A percentile compares a stretch with the other conserved stretches of the same genome.
phyloP scores from a whole-genome alignment of 2,797 vertebrate genomes.

The Clarias laeviceps region DNA sequence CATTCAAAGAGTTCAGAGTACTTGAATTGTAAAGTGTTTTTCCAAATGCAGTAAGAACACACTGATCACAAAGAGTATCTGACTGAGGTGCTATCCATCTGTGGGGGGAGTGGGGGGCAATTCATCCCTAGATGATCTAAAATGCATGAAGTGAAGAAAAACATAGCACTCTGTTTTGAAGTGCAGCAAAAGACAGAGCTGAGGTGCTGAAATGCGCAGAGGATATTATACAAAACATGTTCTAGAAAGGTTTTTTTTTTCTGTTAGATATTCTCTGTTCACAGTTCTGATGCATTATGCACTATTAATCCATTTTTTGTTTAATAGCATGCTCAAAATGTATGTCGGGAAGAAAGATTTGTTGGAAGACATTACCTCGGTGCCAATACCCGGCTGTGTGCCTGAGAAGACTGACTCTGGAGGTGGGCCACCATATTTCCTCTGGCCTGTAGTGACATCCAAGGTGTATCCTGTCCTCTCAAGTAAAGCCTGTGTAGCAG shows the following conservation, averaged over 20 bases:
- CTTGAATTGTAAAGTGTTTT: background rate
- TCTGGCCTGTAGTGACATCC: slow-evolving; percentile 97
- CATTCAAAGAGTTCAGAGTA: background rate
- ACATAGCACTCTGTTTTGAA: background rate
- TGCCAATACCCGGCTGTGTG: slow-evolving; percentile 92
- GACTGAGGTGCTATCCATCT: background rate
- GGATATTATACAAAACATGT: background rate
- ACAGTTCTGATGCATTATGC: background rate
- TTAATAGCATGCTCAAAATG: background rate
- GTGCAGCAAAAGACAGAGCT: background rate
- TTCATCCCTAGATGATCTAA: background rate
- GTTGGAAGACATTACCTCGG: slow-evolving; percentile 78
- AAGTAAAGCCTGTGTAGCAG: slow-evolving; percentile 82
- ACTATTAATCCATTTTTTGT: background rate
- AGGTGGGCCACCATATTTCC: slow-evolving; percentile 96
- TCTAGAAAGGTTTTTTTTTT: background rate
- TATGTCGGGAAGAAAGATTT: background rate
- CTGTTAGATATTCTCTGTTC: background rate
- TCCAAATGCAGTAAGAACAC: background rate
- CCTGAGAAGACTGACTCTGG: slow-evolving; percentile 90
- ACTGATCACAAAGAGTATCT: background rate
- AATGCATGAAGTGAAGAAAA: background rate
- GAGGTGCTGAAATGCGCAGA: background rate
- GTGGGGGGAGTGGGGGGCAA: background rate
- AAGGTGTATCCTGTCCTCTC: slow-evolving; percentile 96